phyloP scores from a whole-genome alignment of 2,888 invertebrate genomes.

The Cephus nigrinus region DNA sequence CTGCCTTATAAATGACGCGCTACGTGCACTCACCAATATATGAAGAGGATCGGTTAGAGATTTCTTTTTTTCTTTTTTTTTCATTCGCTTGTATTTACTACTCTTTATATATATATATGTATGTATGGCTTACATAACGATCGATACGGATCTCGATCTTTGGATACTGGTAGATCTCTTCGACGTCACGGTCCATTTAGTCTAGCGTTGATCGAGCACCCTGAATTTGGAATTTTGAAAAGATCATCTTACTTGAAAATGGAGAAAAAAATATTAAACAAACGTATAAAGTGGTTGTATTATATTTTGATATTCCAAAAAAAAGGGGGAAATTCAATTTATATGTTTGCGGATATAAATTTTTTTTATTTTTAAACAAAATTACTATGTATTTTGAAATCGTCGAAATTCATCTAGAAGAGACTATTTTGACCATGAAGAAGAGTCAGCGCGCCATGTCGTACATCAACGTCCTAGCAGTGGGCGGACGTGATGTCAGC shows the following conservation, averaged over 20 bases:
- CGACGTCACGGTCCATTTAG: neutral
- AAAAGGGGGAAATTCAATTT: neutral
- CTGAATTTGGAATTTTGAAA: neutral
- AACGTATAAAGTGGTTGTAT: too few relatives aligned
- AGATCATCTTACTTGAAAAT: neutral
- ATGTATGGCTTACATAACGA: neutral
- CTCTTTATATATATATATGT: neutral
- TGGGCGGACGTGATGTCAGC: conserved; percentile 65
- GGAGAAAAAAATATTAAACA: neutral
- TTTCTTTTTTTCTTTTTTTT: neutral
- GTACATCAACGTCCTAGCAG: conserved; percentile 55
- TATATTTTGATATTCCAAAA: neutral
- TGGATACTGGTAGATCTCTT: neutral
- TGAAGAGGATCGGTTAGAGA: neutral
- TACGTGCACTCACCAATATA: conserved; percentile 11
- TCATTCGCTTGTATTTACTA: neutral
- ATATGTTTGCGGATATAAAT: too few relatives aligned
- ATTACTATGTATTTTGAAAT: neutral
- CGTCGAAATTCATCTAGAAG: neutral
- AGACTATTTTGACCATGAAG: neutral
- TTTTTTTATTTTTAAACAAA: neutral
- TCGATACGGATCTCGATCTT: neutral
- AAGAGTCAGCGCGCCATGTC: conserved; percentile 30
- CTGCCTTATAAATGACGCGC: conserved; percentile 50
- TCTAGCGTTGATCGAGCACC: neutral